These are phyloP conservation scores for Xestia ashworthii DNA, from an alignment of 2,888 invertebrate genomes.

Conservation along the genomic window DNA sequence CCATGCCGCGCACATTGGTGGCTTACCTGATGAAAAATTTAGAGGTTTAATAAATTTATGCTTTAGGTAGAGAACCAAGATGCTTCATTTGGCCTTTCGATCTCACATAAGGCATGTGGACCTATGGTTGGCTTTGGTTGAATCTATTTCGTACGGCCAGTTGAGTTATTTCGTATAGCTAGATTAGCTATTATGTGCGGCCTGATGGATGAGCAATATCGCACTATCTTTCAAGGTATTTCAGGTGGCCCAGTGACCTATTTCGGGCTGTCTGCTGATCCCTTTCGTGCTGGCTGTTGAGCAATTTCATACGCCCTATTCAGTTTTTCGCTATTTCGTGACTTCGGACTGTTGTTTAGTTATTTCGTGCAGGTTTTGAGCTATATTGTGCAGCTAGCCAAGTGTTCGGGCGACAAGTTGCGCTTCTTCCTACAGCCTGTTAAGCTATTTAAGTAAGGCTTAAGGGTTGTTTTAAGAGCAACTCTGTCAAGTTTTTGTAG, in stretches of 20 bases:
- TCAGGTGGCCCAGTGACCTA: not conserved
- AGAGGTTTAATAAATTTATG: not conserved
- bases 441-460: not conserved
- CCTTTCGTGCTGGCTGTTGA: not conserved
- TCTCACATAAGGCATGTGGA: too few species aligned
- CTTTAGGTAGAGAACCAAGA: not conserved
- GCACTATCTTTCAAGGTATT: not conserved
- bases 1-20: constrained; percentile 93
- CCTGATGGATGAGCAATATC: not conserved
- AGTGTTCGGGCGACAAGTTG: not conserved
- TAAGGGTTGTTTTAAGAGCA: not conserved
- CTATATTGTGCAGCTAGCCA: not conserved
- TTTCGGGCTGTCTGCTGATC: too few species aligned
- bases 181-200: not conserved
- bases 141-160: not conserved
- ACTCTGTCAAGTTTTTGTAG: not conserved
- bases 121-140: too few species aligned
- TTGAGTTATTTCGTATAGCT: not conserved
- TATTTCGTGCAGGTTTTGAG: not conserved
- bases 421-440: not conserved
- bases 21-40: constrained; percentile 88
- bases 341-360: too few species aligned
- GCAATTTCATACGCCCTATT: not conserved
- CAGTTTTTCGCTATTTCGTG: too few species aligned
- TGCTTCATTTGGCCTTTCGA: not conserved